A percentile compares a stretch with the other conserved stretches of the same genome.
Evolutionary conservation across 2,113 vertebrate genomes (phyloP).

Genomic region (Silurus asotus): DNA sequence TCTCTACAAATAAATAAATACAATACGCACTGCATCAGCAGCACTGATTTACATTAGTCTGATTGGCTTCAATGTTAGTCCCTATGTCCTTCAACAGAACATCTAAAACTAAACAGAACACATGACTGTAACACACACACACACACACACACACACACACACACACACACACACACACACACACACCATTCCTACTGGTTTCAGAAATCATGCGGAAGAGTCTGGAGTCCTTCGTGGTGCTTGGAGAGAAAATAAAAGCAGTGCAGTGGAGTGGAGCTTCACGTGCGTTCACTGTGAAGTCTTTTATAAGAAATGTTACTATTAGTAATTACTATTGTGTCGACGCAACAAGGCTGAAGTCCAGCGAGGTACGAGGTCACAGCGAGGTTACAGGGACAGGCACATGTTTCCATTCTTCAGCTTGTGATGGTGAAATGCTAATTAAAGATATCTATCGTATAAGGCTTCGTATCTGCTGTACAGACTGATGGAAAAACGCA

Average conservation of each 20-base stretch:
- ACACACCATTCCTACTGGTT: neutral
- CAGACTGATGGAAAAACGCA: neutral
- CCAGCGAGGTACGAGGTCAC: slow-evolving; percentile 18
- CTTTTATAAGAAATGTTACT: no score
- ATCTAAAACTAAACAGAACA: neutral
- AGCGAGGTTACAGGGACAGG: neutral
- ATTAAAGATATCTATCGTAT: neutral
- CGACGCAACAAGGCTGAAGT: neutral
- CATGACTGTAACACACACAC: neutral
- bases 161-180: no score
- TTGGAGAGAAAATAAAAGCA: neutral
- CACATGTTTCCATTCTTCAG: no score
- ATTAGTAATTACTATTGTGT: no score
- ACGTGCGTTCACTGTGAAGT: no score
- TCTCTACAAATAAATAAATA: slow-evolving; percentile 74
- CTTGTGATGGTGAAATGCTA: no score
- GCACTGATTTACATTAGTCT: slow-evolving; percentile 53
- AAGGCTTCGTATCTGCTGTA: slow-evolving; percentile 7
- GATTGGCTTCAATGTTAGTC: slow-evolving; percentile 63
- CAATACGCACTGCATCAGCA: slow-evolving; percentile 53
- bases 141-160: no score
- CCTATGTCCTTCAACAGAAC: slow-evolving; percentile 38
- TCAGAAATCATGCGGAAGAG: neutral
- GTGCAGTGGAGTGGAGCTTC: no score
- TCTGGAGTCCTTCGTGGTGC: neutral